Evolutionary conservation across 2,113 vertebrate species (phyloP).

Genomic region (Mugil cephalus): DNA sequence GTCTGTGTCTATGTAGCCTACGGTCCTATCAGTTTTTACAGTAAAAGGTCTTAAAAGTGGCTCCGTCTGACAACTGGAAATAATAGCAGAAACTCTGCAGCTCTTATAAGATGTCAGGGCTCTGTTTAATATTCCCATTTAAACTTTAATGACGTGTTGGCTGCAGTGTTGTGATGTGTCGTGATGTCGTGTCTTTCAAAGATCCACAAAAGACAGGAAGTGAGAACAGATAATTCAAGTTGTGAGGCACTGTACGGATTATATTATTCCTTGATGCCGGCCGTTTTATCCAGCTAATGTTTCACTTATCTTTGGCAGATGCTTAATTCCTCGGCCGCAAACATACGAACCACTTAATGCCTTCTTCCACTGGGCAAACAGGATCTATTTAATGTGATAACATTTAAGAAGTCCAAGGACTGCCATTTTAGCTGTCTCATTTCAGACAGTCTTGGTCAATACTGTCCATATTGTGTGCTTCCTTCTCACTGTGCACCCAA

Average conservation of each 20-base stretch:
- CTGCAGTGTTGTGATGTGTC: slow-evolving; percentile 43
- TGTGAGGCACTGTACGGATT: slow-evolving; percentile 4
- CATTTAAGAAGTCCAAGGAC: background rate
- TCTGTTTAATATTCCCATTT: slow-evolving; percentile 31
- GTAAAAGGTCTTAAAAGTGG: background rate
- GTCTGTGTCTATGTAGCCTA: slow-evolving; percentile 7
- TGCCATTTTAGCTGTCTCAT: background rate
- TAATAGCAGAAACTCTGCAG: background rate
- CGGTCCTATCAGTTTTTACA: background rate
- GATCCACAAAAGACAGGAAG: slow-evolving; percentile 28
- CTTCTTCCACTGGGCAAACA: background rate
- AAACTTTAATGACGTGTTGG: slow-evolving; percentile 51
- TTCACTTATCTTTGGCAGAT: slow-evolving; percentile 32
- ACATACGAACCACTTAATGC: background rate
- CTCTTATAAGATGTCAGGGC: slow-evolving; percentile 8
- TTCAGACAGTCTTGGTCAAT: background rate
- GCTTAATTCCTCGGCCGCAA: slow-evolving; percentile 4
- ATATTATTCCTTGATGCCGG: slow-evolving; percentile 3
- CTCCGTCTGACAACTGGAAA: slow-evolving; percentile 6
- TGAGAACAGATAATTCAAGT: slow-evolving; percentile 29
- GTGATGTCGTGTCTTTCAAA: slow-evolving; percentile 6
- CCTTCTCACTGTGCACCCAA: background rate
- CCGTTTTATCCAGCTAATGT: slow-evolving; percentile 1
- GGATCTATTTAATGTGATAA: background rate
- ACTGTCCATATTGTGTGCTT: no score